Evolutionary conservation across 2,113 vertebrate genomes (phyloP).

Genomic region (Zingel zingel): DNA sequence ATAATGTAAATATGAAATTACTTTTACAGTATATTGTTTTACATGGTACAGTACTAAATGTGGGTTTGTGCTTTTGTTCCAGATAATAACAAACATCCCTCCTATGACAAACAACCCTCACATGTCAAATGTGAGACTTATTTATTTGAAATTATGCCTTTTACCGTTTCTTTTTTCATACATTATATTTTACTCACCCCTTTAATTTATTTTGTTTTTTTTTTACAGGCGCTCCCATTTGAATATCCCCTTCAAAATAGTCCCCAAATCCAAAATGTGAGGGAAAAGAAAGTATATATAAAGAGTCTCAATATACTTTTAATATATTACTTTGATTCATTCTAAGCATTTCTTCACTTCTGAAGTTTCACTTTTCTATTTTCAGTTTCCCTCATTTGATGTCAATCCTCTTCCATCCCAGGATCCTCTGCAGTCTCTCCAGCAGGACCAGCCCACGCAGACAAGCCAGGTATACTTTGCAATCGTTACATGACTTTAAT

Average conservation of each 20-base stretch:
- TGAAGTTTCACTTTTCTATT: background rate
- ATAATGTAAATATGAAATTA: background rate
- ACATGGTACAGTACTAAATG: background rate
- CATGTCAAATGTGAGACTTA: constrained; percentile 64
- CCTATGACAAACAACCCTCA: constrained; percentile 68
- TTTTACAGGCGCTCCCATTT: constrained; percentile 72
- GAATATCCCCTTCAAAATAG: constrained; percentile 65
- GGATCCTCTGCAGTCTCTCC: constrained; percentile 65
- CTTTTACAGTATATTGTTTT: background rate
- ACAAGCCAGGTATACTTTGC: constrained; percentile 68
- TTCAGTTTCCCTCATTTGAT: constrained; percentile 66
- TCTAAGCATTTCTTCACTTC: background rate
- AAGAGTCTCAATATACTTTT: background rate
- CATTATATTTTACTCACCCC: background rate
- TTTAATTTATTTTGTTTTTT: constrained; percentile 10
- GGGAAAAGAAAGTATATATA: constrained; percentile 11
- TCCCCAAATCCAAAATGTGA: constrained; percentile 76
- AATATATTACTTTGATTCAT: background rate
- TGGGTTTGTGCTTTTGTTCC: constrained; percentile 31
- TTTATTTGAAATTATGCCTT: background rate
- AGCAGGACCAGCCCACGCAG: constrained; percentile 73
- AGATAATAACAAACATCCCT: constrained; percentile 75
- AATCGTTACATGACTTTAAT: background rate
- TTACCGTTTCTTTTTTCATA: background rate
- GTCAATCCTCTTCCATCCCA: constrained; percentile 65